These are phyloP conservation scores for Crotalus horridus DNA, from an alignment of 2,113 vertebrate genomes.

Conservation along the genomic window DNA sequence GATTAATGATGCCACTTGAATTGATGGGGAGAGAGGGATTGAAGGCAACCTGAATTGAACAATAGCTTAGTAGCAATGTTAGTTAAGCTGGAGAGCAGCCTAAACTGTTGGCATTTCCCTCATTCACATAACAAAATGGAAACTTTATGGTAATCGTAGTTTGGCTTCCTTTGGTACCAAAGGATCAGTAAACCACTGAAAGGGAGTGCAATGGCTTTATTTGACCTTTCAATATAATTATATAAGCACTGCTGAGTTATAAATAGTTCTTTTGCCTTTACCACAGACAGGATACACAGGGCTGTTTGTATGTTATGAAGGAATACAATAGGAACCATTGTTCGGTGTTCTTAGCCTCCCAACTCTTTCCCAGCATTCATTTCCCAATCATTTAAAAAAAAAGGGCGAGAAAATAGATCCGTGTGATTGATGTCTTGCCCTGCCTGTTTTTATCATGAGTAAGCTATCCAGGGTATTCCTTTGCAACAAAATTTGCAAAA, in stretches of 20 bases:
- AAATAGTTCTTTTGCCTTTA: slow-evolving; percentile 54
- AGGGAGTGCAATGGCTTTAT: slow-evolving; percentile 42
- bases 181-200: slow-evolving; percentile 33
- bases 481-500: not conserved
- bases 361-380: slow-evolving; percentile 29
- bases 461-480: not conserved
- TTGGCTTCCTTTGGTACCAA: not conserved
- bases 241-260: slow-evolving; percentile 46
- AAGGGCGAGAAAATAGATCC: slow-evolving; percentile 17
- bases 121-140: slow-evolving; percentile 8
- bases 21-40: not conserved
- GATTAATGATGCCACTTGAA: not conserved
- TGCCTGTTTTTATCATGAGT: slow-evolving; percentile 4
- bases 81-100: not conserved
- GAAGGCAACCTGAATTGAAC: not conserved
- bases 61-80: not conserved
- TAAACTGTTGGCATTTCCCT: not conserved
- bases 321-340: slow-evolving; percentile 54
- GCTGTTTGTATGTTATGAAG: slow-evolving; percentile 49
- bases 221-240: slow-evolving; percentile 55
- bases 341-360: slow-evolving; percentile 52
- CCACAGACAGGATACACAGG: slow-evolving; percentile 51
- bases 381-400: slow-evolving; percentile 10
- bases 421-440: not conserved
- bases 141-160: not conserved